Percentiles rank a stretch among this genome's conserved stretches.
Evolutionary conservation across 1,140 invertebrate species (phyloP).

Genomic region (Brachionus paranguensis): DNA sequence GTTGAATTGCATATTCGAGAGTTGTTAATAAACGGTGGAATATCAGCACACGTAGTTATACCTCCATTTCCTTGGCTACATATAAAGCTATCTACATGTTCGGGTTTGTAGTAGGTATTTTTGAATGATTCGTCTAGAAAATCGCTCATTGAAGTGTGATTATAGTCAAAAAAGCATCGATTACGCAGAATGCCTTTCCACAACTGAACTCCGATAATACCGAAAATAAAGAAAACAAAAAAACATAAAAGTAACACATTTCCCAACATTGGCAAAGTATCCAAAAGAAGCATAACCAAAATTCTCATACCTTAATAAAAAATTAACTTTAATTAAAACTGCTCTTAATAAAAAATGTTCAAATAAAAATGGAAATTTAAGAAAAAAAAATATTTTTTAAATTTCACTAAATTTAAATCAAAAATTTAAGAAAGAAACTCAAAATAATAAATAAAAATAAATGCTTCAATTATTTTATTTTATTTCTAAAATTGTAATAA

Average conservation of each 20-base stretch:
- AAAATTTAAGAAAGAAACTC: too few species aligned
- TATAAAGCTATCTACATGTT: conserved; percentile 85
- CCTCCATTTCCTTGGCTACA: conserved; percentile 89
- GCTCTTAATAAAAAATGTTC: too few species aligned
- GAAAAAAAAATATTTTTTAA: too few species aligned
- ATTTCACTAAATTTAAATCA: too few species aligned
- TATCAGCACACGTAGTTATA: conserved; percentile 81
- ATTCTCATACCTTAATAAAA: conserved; percentile 72
- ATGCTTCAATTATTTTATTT: too few species aligned
- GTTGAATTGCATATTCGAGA: conserved; percentile 34
- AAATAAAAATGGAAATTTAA: too few species aligned
- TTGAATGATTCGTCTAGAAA: conserved; percentile 21
- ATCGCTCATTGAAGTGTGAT: background rate
- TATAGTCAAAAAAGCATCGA: conserved; percentile 67
- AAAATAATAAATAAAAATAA: too few species aligned
- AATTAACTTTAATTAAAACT: conserved; percentile 47
- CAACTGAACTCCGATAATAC: conserved; percentile 96
- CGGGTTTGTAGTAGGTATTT: conserved; percentile 54
- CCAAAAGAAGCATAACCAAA: conserved; percentile 92
- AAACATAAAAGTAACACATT: conserved; percentile 97
- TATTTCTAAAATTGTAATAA: too few species aligned
- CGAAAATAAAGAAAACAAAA: conserved; percentile 99
- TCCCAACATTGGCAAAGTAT: conserved; percentile 96
- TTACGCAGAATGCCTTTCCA: conserved; percentile 94
- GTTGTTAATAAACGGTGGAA: conserved; percentile 69